Evolutionary conservation across 2,797 vertebrate species (phyloP).

Genomic region (Rhadinocentrus ornatus): DNA sequence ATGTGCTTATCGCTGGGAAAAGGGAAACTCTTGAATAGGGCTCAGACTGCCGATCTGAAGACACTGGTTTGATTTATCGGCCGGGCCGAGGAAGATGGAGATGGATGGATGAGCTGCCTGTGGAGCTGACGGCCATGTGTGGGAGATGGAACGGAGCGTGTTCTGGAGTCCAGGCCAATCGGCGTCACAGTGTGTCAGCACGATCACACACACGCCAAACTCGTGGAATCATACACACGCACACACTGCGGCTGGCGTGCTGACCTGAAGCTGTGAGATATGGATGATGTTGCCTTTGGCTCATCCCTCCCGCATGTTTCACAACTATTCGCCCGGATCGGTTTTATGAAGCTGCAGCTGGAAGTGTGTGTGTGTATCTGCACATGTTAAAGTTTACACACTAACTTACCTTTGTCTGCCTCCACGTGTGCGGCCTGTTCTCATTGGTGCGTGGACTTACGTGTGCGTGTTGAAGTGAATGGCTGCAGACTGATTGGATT

Average conservation of each 20-base stretch:
- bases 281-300: constrained; percentile 74
- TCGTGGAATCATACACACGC: not conserved
- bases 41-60: constrained; percentile 60
- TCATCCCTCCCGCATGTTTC: constrained; percentile 63
- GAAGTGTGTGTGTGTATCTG: constrained; percentile 36
- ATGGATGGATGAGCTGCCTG: constrained; percentile 69
- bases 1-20: constrained; percentile 67
- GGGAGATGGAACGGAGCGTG: constrained; percentile 57
- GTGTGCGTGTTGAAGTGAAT: constrained; percentile 63
- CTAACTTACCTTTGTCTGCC: constrained; percentile 35
- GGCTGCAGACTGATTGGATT: constrained; percentile 79
- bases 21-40: constrained; percentile 64
- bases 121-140: constrained; percentile 62
- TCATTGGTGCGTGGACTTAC: constrained; percentile 15
- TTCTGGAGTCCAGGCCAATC: constrained; percentile 40
- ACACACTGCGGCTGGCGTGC: constrained; percentile 50
- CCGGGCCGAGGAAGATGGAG: constrained; percentile 61
- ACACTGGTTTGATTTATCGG: constrained; percentile 75
- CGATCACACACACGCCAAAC: constrained; percentile 11
- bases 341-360: constrained; percentile 57
- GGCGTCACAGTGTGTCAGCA: constrained; percentile 35
- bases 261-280: constrained; percentile 58
- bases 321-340: constrained; percentile 58
- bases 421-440: constrained; percentile 20
- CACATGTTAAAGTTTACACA: constrained; percentile 22